A percentile compares a stretch with the other conserved stretches of the same genome.
Conservation (phyloP, 2,113 vertebrate species). For the Balaeniceps rex region DNA sequence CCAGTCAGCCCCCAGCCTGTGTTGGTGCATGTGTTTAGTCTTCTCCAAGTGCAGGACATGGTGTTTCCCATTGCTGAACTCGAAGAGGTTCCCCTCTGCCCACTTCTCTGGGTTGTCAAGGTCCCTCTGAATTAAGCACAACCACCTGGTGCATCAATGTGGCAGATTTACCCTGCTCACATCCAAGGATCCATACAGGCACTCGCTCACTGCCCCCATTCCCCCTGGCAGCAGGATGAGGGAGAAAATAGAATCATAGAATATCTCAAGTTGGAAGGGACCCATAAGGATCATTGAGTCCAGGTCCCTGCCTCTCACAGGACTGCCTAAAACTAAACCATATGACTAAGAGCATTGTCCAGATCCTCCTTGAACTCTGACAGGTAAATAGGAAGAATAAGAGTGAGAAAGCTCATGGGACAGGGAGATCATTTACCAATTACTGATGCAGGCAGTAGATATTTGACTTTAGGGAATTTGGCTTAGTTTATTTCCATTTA, state of each 20-base stretch:
- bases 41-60: background rate
- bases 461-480: background rate
- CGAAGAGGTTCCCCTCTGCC: background rate
- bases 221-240: background rate
- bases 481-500: background rate
- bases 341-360: background rate
- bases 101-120: background rate
- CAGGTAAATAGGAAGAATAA: background rate
- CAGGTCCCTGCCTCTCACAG: background rate
- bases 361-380: background rate
- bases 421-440: background rate
- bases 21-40: background rate
- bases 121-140: background rate
- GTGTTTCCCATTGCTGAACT: background rate
- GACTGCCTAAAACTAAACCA: background rate
- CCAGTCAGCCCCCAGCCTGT: background rate
- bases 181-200: background rate
- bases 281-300: background rate
- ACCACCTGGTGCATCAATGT: background rate
- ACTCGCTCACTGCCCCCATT: background rate
- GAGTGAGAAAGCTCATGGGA: background rate
- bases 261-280: background rate
- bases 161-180: background rate
- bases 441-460: background rate
- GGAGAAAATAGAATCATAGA: background rate